Evolutionary conservation across 2,797 vertebrate species (phyloP).

Genomic region (Mormyrops boulengeri): DNA sequence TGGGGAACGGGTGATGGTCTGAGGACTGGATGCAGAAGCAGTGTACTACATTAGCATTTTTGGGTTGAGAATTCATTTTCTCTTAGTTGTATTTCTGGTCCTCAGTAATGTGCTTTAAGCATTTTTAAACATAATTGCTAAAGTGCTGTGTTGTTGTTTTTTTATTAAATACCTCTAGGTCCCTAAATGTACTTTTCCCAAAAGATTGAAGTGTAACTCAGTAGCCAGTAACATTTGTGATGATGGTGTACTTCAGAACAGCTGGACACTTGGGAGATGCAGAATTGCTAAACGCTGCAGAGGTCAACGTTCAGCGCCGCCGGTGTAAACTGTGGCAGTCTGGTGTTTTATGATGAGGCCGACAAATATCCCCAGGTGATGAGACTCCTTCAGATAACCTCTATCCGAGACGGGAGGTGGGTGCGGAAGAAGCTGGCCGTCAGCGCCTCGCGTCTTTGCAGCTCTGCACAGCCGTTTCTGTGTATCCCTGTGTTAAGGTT

Average conservation of each 20-base stretch:
- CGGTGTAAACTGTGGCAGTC: neutral
- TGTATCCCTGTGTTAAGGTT: neutral
- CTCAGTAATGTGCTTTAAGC: neutral
- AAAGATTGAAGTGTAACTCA: neutral
- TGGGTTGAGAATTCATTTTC: neutral
- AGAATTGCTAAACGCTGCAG: neutral
- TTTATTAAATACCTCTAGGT: neutral
- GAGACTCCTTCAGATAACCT: neutral
- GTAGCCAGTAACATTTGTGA: neutral
- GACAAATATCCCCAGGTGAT: neutral
- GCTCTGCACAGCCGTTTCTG: neutral
- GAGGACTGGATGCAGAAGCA: neutral
- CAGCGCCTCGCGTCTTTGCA: neutral
- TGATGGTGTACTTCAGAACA: neutral
- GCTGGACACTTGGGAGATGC: neutral
- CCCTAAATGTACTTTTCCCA: neutral
- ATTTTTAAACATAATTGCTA: neutral
- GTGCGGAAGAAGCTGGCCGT: neutral
- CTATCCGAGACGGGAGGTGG: neutral
- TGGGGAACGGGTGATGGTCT: neutral
- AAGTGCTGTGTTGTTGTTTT: neutral
- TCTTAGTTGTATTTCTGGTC: neutral
- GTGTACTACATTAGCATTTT: neutral
- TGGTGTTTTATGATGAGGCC: neutral
- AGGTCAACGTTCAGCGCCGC: neutral